These are phyloP conservation scores for Lepidochitona cinerea DNA, from an alignment of 2,888 invertebrate species.

Conservation along the genomic window DNA sequence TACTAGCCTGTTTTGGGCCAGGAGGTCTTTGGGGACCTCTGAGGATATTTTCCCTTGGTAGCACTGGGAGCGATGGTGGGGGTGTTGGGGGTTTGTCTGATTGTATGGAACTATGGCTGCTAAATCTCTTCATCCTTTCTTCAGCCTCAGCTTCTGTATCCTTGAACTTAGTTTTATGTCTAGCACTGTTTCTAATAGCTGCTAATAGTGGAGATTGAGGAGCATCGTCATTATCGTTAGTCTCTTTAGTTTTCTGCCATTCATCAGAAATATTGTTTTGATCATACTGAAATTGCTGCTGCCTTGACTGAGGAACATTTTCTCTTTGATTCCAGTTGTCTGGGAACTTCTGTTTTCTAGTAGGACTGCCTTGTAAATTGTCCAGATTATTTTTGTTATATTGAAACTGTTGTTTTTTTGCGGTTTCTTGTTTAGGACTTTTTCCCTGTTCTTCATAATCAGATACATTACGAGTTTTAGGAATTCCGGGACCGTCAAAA, in stretches of 20 bases:
- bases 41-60: constrained; percentile 23
- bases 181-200: neutral
- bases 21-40: neutral
- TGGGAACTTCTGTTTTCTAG: neutral
- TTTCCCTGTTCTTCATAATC: neutral
- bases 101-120: neutral
- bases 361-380: neutral
- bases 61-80: constrained; percentile 41
- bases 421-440: neutral
- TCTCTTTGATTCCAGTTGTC: neutral
- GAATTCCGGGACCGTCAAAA: neutral
- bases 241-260: too few relatives aligned
- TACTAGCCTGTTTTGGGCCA: constrained; percentile 42
- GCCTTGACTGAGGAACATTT: neutral
- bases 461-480: neutral
- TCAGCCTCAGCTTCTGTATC: constrained; percentile 53
- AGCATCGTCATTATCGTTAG: constrained; percentile 28
- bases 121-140: constrained; percentile 39
- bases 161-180: constrained; percentile 34
- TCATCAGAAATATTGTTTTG: constrained; percentile 18
- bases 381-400: too few relatives aligned
- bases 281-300: constrained; percentile 5
- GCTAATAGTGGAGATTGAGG: constrained; percentile 39
- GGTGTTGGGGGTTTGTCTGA: constrained; percentile 18
- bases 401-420: too few relatives aligned